phyloP scores from a whole-genome alignment of 2,797 vertebrate genomes.

The Acrossocheilus wenchowensis region DNA sequence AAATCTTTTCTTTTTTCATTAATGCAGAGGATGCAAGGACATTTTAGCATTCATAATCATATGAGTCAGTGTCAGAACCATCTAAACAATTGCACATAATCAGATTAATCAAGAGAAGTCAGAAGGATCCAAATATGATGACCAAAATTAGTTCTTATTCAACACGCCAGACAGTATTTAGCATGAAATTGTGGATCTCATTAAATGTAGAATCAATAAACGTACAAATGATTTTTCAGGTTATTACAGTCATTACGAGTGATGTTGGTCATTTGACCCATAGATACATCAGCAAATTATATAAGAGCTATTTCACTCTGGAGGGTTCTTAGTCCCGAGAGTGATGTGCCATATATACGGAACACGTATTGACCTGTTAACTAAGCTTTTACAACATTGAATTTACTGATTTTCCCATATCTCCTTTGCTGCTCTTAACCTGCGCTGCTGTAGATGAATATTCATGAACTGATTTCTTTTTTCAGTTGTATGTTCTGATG shows the following conservation, averaged over 20 bases:
- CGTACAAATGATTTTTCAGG: slow-evolving; percentile 3
- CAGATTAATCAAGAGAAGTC: slow-evolving; percentile 17
- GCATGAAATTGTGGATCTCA: neutral
- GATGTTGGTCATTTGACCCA: slow-evolving; percentile 39
- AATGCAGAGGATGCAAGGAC: neutral
- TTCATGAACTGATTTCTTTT: neutral
- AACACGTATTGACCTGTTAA: slow-evolving; percentile 34
- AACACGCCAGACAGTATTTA: neutral
- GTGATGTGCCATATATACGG: slow-evolving; percentile 17
- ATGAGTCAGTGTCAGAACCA: neutral
- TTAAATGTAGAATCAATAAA: slow-evolving; percentile 13
- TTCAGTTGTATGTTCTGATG: neutral
- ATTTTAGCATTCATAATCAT: neutral
- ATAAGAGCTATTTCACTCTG: neutral
- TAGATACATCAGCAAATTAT: slow-evolving; percentile 43
- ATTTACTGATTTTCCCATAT: slow-evolving; percentile 9
- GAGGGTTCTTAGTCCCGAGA: slow-evolving; percentile 48
- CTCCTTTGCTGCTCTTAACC: neutral
- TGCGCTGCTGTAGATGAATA: slow-evolving; percentile 6
- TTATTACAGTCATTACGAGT: slow-evolving; percentile 30
- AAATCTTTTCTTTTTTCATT: neutral
- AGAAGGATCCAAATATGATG: neutral
- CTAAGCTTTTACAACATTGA: slow-evolving; percentile 37
- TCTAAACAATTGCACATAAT: neutral
- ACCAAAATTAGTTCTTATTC: neutral